phyloP scores from a whole-genome alignment of 2,113 vertebrate species.

The Epinephelus fuscoguttatus region DNA sequence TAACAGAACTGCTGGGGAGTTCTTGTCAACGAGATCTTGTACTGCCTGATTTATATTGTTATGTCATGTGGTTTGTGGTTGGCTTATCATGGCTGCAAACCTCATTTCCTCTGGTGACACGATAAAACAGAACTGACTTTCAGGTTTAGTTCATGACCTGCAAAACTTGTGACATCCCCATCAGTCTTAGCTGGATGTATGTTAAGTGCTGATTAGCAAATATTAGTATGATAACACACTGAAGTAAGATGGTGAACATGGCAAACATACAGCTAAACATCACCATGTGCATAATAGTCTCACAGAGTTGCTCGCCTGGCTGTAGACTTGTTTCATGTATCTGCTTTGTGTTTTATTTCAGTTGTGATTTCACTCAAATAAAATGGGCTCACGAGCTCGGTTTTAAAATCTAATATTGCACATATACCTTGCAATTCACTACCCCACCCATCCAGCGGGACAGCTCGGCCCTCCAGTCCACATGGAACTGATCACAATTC shows the following conservation, averaged over 20 bases:
- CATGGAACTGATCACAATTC: slow-evolving; percentile 49
- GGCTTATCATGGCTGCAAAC: too few relatives aligned
- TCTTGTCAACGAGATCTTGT: too few relatives aligned
- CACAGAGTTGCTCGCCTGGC: background rate
- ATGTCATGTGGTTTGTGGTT: too few relatives aligned
- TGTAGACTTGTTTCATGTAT: background rate
- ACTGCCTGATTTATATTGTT: too few relatives aligned
- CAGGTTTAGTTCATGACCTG: background rate
- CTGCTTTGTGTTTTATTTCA: slow-evolving; percentile 8
- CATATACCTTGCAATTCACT: background rate
- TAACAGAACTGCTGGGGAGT: too few relatives aligned
- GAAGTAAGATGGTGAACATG: background rate
- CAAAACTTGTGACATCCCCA: background rate
- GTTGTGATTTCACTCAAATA: slow-evolving; percentile 15
- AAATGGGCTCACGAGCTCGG: slow-evolving; percentile 6
- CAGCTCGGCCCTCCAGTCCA: slow-evolving; percentile 15
- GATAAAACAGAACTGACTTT: too few relatives aligned
- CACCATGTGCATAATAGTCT: background rate
- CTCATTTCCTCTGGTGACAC: too few relatives aligned
- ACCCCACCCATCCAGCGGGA: slow-evolving; percentile 14
- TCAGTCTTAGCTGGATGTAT: background rate
- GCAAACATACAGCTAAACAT: background rate
- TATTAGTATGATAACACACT: background rate
- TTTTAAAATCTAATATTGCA: background rate
- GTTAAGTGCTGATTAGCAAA: background rate